phyloP scores from a whole-genome alignment of 2,113 vertebrate genomes.

The Monopterus albus region DNA sequence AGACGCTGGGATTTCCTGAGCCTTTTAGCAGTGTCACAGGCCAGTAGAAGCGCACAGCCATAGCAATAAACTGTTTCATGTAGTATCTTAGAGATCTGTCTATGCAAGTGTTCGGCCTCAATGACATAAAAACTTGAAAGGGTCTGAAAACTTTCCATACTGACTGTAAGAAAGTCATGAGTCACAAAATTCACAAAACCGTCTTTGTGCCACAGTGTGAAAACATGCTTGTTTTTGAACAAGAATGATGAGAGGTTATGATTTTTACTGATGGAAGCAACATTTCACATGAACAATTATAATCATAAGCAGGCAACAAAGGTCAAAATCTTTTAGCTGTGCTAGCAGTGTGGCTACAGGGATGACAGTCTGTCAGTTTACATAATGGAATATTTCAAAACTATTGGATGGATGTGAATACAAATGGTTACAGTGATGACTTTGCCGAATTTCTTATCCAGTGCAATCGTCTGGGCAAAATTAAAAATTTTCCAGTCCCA shows the following conservation, averaged over 20 bases:
- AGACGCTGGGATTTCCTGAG: slow-evolving; percentile 15
- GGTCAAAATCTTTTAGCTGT: neutral
- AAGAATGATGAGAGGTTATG: neutral
- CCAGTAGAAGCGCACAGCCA: no score
- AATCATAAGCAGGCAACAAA: neutral
- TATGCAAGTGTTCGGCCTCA: no score
- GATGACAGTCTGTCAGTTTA: neutral
- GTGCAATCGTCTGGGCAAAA: no score
- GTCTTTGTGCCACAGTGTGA: slow-evolving; percentile 16
- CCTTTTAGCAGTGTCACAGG: neutral
- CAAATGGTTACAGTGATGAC: no score
- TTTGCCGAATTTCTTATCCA: no score
- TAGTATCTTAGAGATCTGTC: no score
- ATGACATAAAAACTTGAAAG: no score
- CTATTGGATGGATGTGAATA: no score
- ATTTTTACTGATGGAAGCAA: neutral
- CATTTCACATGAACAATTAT: slow-evolving; percentile 1
- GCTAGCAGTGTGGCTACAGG: neutral
- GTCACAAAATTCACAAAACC: slow-evolving; percentile 56
- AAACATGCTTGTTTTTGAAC: slow-evolving; percentile 22
- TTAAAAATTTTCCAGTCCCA: no score
- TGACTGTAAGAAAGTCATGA: slow-evolving; percentile 51
- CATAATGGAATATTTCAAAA: no score
- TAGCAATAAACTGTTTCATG: no score
- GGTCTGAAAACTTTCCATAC: no score